A percentile compares a stretch with the other conserved stretches of the same genome.
These are phyloP conservation scores for Monochamus alternatus DNA, from an alignment of 2,888 invertebrate genomes.

Conservation along the genomic window DNA sequence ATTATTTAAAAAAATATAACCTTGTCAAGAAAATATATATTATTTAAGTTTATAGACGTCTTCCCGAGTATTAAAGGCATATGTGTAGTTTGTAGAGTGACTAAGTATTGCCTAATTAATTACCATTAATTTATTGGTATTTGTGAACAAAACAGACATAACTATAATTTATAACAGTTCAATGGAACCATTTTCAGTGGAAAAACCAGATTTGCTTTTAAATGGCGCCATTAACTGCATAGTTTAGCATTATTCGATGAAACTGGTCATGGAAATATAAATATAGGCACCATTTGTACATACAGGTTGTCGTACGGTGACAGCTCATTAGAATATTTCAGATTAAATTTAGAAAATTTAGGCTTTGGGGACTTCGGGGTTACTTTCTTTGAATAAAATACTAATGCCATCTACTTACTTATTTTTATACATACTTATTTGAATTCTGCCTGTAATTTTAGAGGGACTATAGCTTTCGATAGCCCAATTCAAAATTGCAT, in stretches of 20 bases:
- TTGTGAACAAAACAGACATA: neutral
- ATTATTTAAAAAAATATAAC: neutral
- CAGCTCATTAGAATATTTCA: no score
- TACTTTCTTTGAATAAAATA: no score
- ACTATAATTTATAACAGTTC: neutral
- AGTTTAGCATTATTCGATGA: neutral
- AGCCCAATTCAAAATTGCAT: no score
- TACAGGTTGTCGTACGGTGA: no score
- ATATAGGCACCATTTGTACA: no score
- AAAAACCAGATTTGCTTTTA: neutral
- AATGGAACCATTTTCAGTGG: neutral
- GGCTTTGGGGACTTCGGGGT: no score
- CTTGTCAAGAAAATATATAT: neutral
- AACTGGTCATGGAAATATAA: no score
- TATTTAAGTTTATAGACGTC: slow-evolving; percentile 3
- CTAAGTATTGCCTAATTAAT: neutral
- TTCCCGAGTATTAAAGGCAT: neutral
- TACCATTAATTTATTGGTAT: neutral
- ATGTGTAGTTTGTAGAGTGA: neutral
- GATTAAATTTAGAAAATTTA: no score
- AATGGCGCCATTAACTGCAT: neutral
- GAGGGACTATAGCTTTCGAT: no score
- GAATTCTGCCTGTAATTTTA: no score
- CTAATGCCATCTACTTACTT: no score
- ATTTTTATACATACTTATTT: no score